Base-by-base conservation (phyloP, 2,113 vertebrate species). In the Fulica atra region DNA sequence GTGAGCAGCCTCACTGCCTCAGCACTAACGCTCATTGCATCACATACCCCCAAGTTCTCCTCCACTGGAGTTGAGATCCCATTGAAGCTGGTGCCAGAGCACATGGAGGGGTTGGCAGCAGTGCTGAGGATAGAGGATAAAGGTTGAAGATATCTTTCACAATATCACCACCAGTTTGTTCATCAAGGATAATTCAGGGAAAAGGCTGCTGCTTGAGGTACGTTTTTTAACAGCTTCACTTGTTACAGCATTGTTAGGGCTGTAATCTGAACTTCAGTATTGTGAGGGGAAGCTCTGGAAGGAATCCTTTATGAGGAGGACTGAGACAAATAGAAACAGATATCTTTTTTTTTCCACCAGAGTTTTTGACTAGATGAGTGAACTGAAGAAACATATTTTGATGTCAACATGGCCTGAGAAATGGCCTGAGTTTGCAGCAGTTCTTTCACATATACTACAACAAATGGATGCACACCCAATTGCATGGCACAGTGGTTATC, bases 51-150 rank as follows among this genome's bases (percentile, higher is more conserved):
- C 11, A 36, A 79, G 3, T 48, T 73, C 40, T 72, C 60, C 38
- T 50, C 36, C 10, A 1, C 73, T 54, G 60, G 71, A 74, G 71
- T 0, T 65, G 54, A 88, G 54, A 53, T 64, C 59, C 71, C 73
- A 54, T 31, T 89, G 56, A 74, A 95, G 72, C 59, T 87, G 53
- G 86, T 88, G 83, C 80, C 93, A 89, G 88, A 91, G 61, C 71
- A 78, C 88, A 73, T 40, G 66, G n/a, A 53, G 24, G 40, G 61
- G 16, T 16, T 69, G 59, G 63, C 63, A 91, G 85, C 54, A 54
- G 33, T 33, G 42, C 50, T 57, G 71, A 77, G 78, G 63, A 24
- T 88, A 86, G 71, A 77, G 78, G 63, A 24, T 88, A 86, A 96
- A 96, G 86, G 82, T 35, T 92, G 72, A 57, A 78, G 51, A 8